phyloP scores from a whole-genome alignment of 2,797 vertebrate species.

The Sebastolobus alascanus region DNA sequence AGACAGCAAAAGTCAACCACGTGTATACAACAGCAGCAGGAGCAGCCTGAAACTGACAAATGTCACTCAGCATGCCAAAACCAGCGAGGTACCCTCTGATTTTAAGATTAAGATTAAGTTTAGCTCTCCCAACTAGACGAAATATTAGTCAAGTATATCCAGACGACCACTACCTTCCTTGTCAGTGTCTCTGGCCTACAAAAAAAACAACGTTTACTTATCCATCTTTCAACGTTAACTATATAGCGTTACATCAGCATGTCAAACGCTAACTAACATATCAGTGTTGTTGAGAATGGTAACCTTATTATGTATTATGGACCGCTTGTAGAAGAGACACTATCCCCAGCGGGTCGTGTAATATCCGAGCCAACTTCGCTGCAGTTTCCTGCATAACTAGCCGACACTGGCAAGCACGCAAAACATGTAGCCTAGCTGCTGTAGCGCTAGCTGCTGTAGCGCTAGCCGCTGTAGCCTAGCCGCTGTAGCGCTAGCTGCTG shows the following conservation, averaged over 20 bases:
- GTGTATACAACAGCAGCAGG: conserved; percentile 1
- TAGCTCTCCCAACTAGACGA: not conserved
- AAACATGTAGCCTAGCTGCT: not conserved
- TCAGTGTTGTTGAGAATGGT: too few relatives aligned
- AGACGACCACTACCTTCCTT: too few relatives aligned
- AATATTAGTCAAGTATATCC: not conserved
- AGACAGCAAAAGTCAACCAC: conserved; percentile 12
- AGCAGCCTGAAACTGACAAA: not conserved
- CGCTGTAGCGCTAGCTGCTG: too few relatives aligned
- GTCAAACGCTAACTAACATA: too few relatives aligned
- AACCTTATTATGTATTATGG: too few relatives aligned
- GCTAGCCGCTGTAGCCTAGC: not conserved
- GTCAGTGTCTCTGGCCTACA: conserved; percentile 9
- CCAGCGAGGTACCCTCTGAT: too few relatives aligned
- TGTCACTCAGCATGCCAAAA: not conserved
- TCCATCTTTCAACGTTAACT: not conserved
- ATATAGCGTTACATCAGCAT: not conserved
- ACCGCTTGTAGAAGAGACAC: not conserved
- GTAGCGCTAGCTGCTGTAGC: not conserved
- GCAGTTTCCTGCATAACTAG: not conserved
- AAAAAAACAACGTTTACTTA: not conserved
- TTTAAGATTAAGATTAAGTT: not conserved
- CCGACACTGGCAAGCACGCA: not conserved
- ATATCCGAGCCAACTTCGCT: not conserved
- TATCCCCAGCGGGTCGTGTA: rapidly evolving